A percentile compares a stretch with the other conserved stretches of the same genome.
phyloP scores from a whole-genome alignment of 1,140 invertebrate genomes.

The Lordiphosa stackelbergi region DNA sequence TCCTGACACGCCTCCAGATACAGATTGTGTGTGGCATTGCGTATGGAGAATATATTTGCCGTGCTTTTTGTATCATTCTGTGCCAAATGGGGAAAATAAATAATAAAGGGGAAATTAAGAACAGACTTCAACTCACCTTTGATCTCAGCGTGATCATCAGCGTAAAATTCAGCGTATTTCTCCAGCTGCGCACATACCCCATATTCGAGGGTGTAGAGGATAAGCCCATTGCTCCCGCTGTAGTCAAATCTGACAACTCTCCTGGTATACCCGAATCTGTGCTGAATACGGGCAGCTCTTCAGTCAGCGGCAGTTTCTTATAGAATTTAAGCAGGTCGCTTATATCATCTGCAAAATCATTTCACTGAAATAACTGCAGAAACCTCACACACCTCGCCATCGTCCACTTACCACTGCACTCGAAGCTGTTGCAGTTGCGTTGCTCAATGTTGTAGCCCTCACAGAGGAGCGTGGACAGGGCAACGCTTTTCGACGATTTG shows the following conservation, averaged over 20 bases:
- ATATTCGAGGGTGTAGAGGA: conserved; percentile 67
- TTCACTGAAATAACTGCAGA: not conserved
- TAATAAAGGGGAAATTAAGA: not conserved
- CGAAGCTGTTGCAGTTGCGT: conserved; percentile 76
- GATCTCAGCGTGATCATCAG: conserved; percentile 68
- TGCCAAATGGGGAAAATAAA: not conserved
- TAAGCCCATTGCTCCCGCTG: conserved; percentile 12
- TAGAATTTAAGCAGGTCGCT: conserved; percentile 74
- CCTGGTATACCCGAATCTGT: conserved; percentile 18
- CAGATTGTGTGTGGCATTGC: conserved; percentile 71
- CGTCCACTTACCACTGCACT: conserved; percentile 65
- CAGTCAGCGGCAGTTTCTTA: conserved; percentile 53
- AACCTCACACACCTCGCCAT: not conserved
- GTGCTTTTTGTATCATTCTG: conserved; percentile 68
- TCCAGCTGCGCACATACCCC: conserved; percentile 69
- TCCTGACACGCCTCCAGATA: conserved; percentile 73
- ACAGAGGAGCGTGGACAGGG: conserved; percentile 67
- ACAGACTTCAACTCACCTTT: conserved; percentile 43
- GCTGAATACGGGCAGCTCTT: conserved; percentile 31
- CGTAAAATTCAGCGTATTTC: conserved; percentile 68
- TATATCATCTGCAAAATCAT: conserved; percentile 58
- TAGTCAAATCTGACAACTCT: conserved; percentile 24
- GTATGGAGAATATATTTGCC: conserved; percentile 72
- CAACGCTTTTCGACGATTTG: conserved; percentile 59
- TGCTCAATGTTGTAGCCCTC: conserved; percentile 77